phyloP scores from a whole-genome alignment of 2,888 invertebrate genomes.

The Psylliodes chrysocephalus region DNA sequence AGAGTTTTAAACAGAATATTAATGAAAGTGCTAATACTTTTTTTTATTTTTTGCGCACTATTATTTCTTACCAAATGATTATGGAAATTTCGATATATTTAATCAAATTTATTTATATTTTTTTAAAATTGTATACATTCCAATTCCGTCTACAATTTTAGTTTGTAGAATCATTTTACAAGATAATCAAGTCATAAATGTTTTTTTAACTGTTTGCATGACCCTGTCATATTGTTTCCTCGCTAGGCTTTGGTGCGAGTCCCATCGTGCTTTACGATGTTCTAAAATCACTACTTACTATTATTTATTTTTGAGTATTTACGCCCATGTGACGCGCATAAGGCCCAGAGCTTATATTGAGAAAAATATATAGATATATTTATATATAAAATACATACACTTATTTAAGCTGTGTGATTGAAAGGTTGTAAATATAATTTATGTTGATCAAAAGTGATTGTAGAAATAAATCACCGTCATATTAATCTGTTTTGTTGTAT shows the following conservation, averaged over 20 bases:
- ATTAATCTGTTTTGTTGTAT: constrained; percentile 43
- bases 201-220: constrained; percentile 45
- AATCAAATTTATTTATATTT: background rate
- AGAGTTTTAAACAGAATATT: no score
- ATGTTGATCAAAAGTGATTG: constrained; percentile 64
- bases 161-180: no score
- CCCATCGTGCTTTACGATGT: constrained; percentile 50
- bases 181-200: constrained; percentile 14
- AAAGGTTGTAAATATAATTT: constrained; percentile 65
- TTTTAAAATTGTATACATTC: background rate
- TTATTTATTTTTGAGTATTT: constrained; percentile 52
- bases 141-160: background rate
- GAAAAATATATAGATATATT: constrained; percentile 55
- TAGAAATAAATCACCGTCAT: constrained; percentile 64
- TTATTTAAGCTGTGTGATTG: constrained; percentile 64
- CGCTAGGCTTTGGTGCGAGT: constrained; percentile 55
- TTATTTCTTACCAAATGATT: background rate
- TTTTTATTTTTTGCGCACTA: no score
- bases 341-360: constrained; percentile 60
- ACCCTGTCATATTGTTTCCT: constrained; percentile 52
- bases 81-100: background rate
- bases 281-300: constrained; percentile 33
- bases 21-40: no score
- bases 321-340: constrained; percentile 55
- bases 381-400: constrained; percentile 62